Evolutionary conservation across 2,113 vertebrate genomes (phyloP).

Genomic region (Hepsetus odoe): DNA sequence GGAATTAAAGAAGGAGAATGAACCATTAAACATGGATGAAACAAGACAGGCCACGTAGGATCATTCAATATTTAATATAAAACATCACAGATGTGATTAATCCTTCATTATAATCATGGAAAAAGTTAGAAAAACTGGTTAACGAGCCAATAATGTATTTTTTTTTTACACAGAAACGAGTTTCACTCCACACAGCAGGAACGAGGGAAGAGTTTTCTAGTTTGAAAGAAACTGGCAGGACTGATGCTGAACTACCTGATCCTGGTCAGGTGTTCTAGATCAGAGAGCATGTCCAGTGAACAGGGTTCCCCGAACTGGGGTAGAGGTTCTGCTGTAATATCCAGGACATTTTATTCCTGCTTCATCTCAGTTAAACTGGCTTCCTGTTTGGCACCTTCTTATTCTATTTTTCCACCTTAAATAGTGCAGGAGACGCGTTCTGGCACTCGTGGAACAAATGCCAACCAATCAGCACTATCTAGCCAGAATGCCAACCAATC

Average conservation of each 20-base stretch:
- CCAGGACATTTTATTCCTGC: background rate
- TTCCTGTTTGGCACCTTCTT: too few species aligned
- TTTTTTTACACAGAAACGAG: background rate
- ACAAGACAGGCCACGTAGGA: background rate
- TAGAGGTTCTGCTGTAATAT: background rate
- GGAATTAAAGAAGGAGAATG: too few species aligned
- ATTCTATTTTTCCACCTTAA: too few species aligned
- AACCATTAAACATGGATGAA: background rate
- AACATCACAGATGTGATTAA: constrained; percentile 7
- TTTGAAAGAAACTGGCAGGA: background rate
- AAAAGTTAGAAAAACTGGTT: constrained; percentile 21
- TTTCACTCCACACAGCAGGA: background rate
- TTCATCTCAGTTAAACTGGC: too few species aligned
- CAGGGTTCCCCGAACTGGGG: background rate
- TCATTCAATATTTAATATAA: constrained; percentile 31
- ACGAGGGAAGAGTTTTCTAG: background rate
- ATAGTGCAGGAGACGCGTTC: too few species aligned
- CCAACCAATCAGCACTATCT: too few species aligned
- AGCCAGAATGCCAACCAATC: too few species aligned
- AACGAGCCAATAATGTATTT: constrained; percentile 20
- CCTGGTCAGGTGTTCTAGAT: background rate
- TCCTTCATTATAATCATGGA: background rate
- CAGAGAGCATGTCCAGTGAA: background rate
- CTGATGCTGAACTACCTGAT: background rate
- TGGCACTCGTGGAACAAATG: too few species aligned